Percentiles rank a stretch among this genome's conserved stretches.
phyloP scores from a whole-genome alignment of 2,113 vertebrate genomes.

The Sminthopsis crassicaudata region DNA sequence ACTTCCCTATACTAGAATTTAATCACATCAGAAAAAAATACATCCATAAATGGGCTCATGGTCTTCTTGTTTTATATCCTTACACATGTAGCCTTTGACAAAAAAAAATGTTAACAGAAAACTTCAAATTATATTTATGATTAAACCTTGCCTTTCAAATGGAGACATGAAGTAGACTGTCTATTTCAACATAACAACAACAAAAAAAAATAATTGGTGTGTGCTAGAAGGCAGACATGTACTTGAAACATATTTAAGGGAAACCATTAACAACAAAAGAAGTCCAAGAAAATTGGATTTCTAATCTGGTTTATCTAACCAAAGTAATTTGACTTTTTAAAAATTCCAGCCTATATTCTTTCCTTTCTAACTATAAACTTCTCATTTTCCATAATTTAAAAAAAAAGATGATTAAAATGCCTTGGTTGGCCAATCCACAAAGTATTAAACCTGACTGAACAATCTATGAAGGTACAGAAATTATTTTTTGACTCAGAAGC shows the following conservation, averaged over 20 bases:
- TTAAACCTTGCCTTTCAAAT: too few species aligned
- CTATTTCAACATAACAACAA: neutral
- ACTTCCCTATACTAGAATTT: slow-evolving; percentile 6
- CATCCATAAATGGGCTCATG: neutral
- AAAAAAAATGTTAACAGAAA: neutral
- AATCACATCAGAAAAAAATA: slow-evolving; percentile 26
- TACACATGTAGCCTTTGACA: neutral
- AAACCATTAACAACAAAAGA: slow-evolving; percentile 40
- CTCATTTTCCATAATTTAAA: neutral
- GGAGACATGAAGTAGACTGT: neutral
- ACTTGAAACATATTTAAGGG: slow-evolving; percentile 13
- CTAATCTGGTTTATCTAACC: slow-evolving; percentile 2
- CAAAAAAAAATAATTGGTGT: neutral
- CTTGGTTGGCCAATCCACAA: neutral
- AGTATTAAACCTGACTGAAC: neutral
- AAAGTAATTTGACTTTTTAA: slow-evolving; percentile 20
- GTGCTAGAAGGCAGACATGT: neutral
- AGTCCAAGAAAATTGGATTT: slow-evolving; percentile 40
- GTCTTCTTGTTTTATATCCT: neutral
- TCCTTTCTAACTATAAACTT: neutral
- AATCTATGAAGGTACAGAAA: neutral
- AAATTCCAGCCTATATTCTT: neutral
- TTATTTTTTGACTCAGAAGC: neutral
- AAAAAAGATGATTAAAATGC: neutral
- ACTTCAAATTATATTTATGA: neutral